Percentiles rank a stretch among this genome's conserved stretches.
These are phyloP conservation scores for Daphoenositta chrysoptera DNA, from an alignment of 2,113 vertebrate species.

Conservation along the genomic window DNA sequence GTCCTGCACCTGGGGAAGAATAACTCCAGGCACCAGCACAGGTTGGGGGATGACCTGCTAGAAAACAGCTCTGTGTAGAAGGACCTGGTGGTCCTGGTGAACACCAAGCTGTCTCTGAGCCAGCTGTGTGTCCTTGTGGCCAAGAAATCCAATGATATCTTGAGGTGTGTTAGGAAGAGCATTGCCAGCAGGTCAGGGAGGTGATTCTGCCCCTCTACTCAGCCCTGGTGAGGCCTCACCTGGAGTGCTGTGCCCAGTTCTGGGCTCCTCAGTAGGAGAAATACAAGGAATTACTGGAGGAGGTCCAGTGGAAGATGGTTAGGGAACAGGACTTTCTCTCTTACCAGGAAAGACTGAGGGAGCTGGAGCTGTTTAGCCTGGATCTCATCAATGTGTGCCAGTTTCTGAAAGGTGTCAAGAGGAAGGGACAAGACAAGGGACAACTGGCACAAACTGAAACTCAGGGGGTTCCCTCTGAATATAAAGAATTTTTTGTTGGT, in stretches of 20 bases:
- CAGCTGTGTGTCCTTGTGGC: not conserved
- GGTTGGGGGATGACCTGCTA: not conserved
- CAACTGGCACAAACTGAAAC: not conserved
- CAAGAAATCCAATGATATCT: not conserved
- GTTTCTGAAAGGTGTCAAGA: not conserved
- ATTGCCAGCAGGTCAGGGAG: not conserved
- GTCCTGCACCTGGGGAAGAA: not conserved
- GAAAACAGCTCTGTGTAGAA: not conserved
- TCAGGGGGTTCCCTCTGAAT: rapidly evolving
- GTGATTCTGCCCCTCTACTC: not conserved
- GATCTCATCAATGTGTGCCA: not conserved
- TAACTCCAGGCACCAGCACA: not conserved
- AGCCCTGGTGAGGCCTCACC: not conserved
- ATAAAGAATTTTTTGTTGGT: rapidly evolving
- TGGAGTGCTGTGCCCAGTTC: not conserved
- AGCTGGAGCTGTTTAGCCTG: not conserved
- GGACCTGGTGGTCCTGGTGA: not conserved
- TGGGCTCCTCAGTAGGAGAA: not conserved
- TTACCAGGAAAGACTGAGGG: not conserved
- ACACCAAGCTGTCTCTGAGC: too few relatives aligned
- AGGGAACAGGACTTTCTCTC: not conserved
- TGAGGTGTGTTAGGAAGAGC: not conserved
- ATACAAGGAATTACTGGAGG: not conserved
- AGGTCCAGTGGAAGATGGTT: not conserved
- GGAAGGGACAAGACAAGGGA: rapidly evolving